Evolutionary conservation across 1,140 invertebrate genomes (phyloP).

Genomic region (Heliconius himera): DNA sequence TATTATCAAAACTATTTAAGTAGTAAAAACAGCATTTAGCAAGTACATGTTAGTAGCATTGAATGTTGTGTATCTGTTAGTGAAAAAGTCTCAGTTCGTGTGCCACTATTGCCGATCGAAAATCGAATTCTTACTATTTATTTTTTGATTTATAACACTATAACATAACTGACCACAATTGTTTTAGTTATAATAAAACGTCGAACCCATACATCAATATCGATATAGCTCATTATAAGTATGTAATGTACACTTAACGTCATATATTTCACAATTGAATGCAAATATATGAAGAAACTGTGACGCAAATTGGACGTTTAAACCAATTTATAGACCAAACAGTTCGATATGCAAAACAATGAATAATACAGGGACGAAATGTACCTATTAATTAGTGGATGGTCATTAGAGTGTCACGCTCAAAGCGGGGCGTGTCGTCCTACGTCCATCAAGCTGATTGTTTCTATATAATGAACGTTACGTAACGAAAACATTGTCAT

Average conservation of each 20-base stretch:
- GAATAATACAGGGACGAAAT: constrained; percentile 56
- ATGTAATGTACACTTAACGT: not conserved
- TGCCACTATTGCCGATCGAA: too few species aligned
- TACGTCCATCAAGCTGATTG: constrained; percentile 33
- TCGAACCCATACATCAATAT: not conserved
- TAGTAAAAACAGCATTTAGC: too few species aligned
- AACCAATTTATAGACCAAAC: constrained; percentile 34
- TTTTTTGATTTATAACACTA: not conserved
- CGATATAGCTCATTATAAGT: not conserved
- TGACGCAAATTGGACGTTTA: constrained; percentile 26
- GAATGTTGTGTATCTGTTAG: too few species aligned
- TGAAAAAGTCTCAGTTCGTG: too few species aligned
- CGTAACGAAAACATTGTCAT: constrained; percentile 21
- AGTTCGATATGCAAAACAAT: constrained; percentile 42
- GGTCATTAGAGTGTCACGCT: constrained; percentile 48
- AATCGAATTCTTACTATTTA: too few species aligned
- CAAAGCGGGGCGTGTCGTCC: constrained; percentile 30
- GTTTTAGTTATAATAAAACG: not conserved
- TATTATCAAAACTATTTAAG: too few species aligned
- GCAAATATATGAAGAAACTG: constrained; percentile 18
- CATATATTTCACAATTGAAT: not conserved
- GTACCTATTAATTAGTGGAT: constrained; percentile 62
- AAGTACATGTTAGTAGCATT: too few species aligned
- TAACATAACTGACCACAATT: not conserved
- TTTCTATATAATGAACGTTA: constrained; percentile 34